phyloP scores from a whole-genome alignment of 1,140 invertebrate genomes.

The Euura saliciscinereae region DNA sequence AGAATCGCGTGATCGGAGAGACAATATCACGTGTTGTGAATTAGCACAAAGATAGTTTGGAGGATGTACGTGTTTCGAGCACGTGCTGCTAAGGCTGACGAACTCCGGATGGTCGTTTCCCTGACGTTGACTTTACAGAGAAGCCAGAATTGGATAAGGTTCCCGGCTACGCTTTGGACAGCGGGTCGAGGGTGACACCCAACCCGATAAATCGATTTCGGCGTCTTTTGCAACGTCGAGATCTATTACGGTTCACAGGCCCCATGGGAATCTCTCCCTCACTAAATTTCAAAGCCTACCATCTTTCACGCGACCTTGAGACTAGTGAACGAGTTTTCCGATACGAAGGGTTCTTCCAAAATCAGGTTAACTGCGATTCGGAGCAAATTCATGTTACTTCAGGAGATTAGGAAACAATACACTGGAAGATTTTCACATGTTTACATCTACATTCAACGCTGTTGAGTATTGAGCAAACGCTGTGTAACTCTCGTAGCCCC shows the following conservation, averaged over 20 bases:
- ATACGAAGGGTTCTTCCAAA: background rate
- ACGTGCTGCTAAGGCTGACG: too few species aligned
- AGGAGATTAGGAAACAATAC: too few species aligned
- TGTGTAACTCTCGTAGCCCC: too few species aligned
- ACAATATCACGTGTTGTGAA: background rate
- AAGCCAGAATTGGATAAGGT: too few species aligned
- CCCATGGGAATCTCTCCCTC: background rate
- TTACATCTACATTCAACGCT: too few species aligned
- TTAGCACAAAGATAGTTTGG: background rate
- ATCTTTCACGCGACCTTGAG: background rate
- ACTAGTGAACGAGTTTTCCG: background rate
- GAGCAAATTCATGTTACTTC: too few species aligned
- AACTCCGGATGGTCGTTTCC: too few species aligned
- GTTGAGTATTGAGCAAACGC: too few species aligned
- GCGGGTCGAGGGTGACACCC: background rate
- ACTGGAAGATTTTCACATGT: too few species aligned
- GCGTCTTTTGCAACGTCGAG: background rate
- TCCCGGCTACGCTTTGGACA: background rate
- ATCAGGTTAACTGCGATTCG: too few species aligned
- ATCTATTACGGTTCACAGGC: background rate
- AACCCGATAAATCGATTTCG: background rate
- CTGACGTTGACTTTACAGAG: too few species aligned
- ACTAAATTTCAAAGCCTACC: background rate
- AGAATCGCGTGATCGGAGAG: constrained; percentile 15
- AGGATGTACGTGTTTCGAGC: too few species aligned